A percentile compares a stretch with the other conserved stretches of the same genome.
Evolutionary conservation across 2,797 vertebrate genomes (phyloP).

Genomic region (Kryptopterus vitreolus): DNA sequence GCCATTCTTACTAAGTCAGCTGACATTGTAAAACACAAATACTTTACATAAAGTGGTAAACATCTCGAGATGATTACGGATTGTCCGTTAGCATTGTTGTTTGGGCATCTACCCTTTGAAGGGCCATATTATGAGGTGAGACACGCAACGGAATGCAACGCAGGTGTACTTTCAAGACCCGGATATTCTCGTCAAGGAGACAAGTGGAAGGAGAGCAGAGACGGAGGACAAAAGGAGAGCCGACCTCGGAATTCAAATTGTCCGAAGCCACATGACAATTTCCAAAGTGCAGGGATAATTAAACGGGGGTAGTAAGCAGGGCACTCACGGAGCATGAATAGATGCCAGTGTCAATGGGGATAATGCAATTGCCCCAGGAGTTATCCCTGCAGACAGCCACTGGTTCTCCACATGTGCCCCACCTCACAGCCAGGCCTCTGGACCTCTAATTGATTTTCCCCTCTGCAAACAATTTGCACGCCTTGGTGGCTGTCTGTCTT

Average conservation of each 20-base stretch:
- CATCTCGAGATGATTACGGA: no score
- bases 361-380: constrained; percentile 64
- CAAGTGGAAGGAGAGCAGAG: constrained; percentile 16
- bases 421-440: constrained; percentile 58
- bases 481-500: constrained; percentile 68
- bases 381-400: constrained; percentile 66
- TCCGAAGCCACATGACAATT: constrained; percentile 45
- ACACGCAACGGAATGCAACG: neutral
- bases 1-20: no score
- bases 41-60: no score
- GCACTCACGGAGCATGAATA: constrained; percentile 48
- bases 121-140: no score
- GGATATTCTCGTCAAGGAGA: neutral
- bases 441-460: constrained; percentile 75
- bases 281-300: constrained; percentile 50
- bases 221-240: constrained; percentile 30
- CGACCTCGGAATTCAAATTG: constrained; percentile 37
- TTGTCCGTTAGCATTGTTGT: no score
- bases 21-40: no score
- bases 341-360: constrained; percentile 51
- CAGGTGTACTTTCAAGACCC: neutral
- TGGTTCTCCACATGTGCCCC: constrained; percentile 65
- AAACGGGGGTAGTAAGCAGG: constrained; percentile 48
- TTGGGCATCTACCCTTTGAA: no score
- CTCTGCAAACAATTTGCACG: constrained; percentile 72